Conservation (phyloP, 2,113 vertebrate genomes). For the Pseudopodoces humilis region DNA sequence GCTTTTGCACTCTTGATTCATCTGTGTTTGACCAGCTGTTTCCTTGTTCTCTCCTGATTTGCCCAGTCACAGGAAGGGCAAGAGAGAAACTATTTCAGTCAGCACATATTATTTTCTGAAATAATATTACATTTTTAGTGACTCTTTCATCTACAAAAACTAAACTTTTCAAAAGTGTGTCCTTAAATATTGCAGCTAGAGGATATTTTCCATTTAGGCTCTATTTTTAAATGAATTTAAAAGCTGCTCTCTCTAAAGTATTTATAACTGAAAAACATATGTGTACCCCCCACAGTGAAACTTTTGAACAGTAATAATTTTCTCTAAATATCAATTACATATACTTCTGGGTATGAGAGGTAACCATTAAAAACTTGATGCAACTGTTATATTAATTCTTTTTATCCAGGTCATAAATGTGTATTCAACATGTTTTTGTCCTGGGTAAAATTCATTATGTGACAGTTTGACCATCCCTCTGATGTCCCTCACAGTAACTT, state of each 20-base stretch:
- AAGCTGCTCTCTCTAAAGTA: not conserved
- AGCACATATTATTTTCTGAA: slow-evolving; percentile 42
- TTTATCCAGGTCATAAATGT: not conserved
- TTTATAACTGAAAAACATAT: not conserved
- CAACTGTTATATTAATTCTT: not conserved
- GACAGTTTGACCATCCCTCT: not conserved
- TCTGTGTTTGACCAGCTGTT: slow-evolving; percentile 58
- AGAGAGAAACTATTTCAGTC: slow-evolving; percentile 38
- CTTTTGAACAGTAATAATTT: not conserved
- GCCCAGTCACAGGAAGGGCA: slow-evolving; percentile 41
- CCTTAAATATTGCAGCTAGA: not conserved
- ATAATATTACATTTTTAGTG: not conserved
- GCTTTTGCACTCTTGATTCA: not conserved
- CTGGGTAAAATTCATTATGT: not conserved
- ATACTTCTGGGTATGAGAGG: not conserved
- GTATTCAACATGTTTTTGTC: not conserved
- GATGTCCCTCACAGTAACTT: not conserved
- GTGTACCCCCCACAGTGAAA: not conserved
- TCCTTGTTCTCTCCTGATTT: slow-evolving; percentile 52
- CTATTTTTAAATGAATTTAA: not conserved
- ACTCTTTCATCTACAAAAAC: not conserved
- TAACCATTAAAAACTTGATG: not conserved
- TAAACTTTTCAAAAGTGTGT: not conserved
- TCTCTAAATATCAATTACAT: not conserved
- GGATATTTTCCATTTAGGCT: not conserved